Evolutionary conservation across 2,888 invertebrate species (phyloP), one percentile per base, ranked within the genome.

Genomic region (Lasius platythorax): DNA sequence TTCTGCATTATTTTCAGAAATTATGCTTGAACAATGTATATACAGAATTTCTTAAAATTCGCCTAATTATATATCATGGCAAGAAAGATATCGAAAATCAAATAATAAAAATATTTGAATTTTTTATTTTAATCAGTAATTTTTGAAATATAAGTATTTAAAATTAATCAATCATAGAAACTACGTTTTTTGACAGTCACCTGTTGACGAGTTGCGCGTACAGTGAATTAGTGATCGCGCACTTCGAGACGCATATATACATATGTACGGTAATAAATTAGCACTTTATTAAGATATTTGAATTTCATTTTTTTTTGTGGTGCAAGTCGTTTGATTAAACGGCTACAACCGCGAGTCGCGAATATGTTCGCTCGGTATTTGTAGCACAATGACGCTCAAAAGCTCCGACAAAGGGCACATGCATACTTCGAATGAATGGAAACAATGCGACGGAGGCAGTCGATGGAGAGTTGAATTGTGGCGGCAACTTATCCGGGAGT

Each of bases 381-480:
- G 82, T 64, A 79, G 79, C 76, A 90, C 90, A 87, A 90, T 89
- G 76, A 87, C 85, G 85, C 84, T 86, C 84, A 86, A 89, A 90
- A 85, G 87, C 75, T 79, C 82, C 84, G 87, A 89, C 89, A 86
- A 88, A 87, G 86, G 85, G 85, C 18, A 53, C 46, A 84, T 82
- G 89, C 88, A 88, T 90, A 89, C 87, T 84, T 82, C 64, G 81
- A 70, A 84, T 88, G 88, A 89, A 89, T 90, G 74, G 89, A 88
- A 90, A 90, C 89, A 90, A 90, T 90, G 78, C 87, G 66, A 81
- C 50, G 70, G 86, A 74, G 81, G 70, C 40, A 76, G 84, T 82
- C 85, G 87, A 89, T 89, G 88, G 87, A 68, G 82, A 83, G 82
- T 73, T 75, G 88, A 87, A 90, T 87, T 84, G 86, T 67, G 72